Evolutionary conservation across 2,888 invertebrate species (phyloP), one percentile per base, ranked within the genome.

Genomic region (Miltochrista miniata): DNA sequence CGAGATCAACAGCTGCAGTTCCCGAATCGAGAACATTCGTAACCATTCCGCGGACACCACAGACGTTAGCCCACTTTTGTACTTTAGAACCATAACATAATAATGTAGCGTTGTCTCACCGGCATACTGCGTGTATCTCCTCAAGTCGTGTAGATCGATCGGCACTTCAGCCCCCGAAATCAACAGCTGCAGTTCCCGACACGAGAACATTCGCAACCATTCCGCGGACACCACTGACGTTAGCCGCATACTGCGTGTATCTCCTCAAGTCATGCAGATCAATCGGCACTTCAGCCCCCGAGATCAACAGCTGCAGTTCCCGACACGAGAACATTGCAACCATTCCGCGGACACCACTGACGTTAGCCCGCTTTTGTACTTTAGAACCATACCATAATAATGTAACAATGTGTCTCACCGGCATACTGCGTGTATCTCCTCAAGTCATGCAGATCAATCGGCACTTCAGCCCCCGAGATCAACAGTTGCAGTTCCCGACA

Each of bases 281-380:
- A 34, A 99, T 97, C 43, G 98, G 97, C 61, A 97, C 96, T 72
- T 96, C 96, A 0, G 98, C 98, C 0, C 99, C 99, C 0, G 99
- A 98, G 59, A 99, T 96, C n/a, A 99, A 93, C 50, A 98, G 96
- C 85, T 99, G 98, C 52, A 99, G 91, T 85, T 99, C 99, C 61
- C 97, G 95, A 72, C 98, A 93, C 56, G 92, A 92, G 90, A 99
- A 99, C 94, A 99, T 96, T 51, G 95, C 62, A 99, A 91, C 98
- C 99, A 99, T 62, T 97, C 96, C 14, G 97, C 92, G 42, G 96
- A 96, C 46, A 99, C 94, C 1, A 99, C 98, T 66, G 97, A 97
- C 43, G 96, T 95, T 49, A 99, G 92, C 0, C 99, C 99, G 67
- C 96, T 94, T 48, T 97, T 95, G 83, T 99, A 98, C 18, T n/a